phyloP scores from a whole-genome alignment of 2,888 invertebrate genomes.

The Meghimatium bilineatum region DNA sequence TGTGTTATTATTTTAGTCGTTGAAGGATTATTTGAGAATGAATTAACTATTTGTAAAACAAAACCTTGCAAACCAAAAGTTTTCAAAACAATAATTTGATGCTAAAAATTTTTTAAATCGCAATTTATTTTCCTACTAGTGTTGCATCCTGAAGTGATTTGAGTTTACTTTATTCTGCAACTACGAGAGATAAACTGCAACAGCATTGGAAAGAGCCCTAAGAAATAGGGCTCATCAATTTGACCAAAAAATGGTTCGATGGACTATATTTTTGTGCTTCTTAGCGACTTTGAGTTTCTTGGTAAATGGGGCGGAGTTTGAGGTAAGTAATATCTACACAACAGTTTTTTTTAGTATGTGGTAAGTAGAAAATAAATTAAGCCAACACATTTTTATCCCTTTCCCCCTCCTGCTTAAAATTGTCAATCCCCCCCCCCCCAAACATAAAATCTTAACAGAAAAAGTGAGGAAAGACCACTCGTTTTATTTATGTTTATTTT shows the following conservation, averaged over 20 bases:
- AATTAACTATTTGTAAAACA: not conserved
- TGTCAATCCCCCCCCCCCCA: no score
- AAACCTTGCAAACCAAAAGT: not conserved
- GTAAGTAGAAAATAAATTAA: no score
- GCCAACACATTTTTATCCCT: no score
- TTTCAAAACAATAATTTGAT: not conserved
- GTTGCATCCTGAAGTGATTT: slow-evolving; percentile 2
- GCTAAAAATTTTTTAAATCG: not conserved
- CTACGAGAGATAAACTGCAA: not conserved
- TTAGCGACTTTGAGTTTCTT: not conserved
- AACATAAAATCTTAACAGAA: no score
- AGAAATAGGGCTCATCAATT: not conserved
- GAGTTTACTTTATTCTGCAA: not conserved
- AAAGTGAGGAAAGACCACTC: no score
- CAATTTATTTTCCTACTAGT: not conserved
- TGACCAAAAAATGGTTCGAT: not conserved
- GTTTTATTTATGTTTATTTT: no score
- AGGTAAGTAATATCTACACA: slow-evolving; percentile 27
- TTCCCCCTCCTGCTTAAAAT: no score
- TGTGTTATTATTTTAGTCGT: not conserved
- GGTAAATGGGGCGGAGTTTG: not conserved
- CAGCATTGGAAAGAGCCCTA: not conserved
- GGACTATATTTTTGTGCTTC: not conserved
- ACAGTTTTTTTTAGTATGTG: no score
- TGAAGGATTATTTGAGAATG: not conserved